Evolutionary conservation across 1,140 invertebrate species (phyloP), one percentile per base, ranked within the genome.

Genomic region (Ceratosolen fusciceps): DNA sequence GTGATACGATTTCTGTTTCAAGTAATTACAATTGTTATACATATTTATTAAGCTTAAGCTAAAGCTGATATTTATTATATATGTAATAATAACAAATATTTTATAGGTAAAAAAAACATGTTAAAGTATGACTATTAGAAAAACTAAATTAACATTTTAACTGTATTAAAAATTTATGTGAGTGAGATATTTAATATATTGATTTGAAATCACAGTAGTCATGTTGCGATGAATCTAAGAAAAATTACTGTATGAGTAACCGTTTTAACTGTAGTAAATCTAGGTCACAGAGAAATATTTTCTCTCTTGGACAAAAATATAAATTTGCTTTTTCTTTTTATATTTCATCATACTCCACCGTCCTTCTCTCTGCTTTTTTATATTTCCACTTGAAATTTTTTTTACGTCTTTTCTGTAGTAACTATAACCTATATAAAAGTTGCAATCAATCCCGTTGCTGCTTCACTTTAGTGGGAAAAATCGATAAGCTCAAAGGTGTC

Each of bases 361-460:
- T 65, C 47, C 5, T 39, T 7, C 24, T 19, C 16, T 16, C 39
- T 43, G 39, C 19, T 12, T 60, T 14, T 3, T 31, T 60, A n/a
- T 31, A 3, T n/a, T 14, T 12, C 29, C 26, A 19, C 47, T 56
- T 56, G 29, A 24, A 77, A 54, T 14, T 56, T 73, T n/a, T 74
- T 34, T 67, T 74, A 74, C 24, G 54, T 39, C 9, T 26, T 62
- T 49, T 49, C 37, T 16, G 37, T 34, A n/a, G n/a, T n/a, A 39
- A 47, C 14, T 47, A 31, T 37, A 60, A 79, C 77, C 77, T 60
- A 79, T 74, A 79, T 79, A 79, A 74, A 79, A 73, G 29, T 79
- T 79, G 71, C 71, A 74, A 74, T n/a, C 68, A 1, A 60, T 9
- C 31, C 68, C 16, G 68, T 54, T 26, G 10, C 26, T 43, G 31